Evolutionary conservation across 2,113 vertebrate species (phyloP).

Genomic region (Bufo gargarizans): DNA sequence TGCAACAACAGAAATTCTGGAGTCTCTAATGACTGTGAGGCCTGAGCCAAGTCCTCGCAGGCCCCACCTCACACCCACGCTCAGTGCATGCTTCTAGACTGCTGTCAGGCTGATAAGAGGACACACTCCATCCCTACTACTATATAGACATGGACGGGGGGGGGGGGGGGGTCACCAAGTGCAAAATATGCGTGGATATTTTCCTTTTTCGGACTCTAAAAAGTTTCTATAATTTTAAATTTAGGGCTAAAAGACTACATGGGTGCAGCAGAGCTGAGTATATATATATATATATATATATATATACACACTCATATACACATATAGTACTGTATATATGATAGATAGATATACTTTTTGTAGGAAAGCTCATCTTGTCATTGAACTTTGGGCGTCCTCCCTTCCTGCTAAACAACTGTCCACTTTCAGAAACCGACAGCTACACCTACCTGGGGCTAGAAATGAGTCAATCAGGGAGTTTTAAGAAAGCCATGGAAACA

Average conservation of each 20-base stretch:
- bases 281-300: too few relatives aligned
- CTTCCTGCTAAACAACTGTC: too few relatives aligned
- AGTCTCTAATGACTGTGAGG: slow-evolving; percentile 78
- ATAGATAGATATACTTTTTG: too few relatives aligned
- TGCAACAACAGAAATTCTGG: slow-evolving; percentile 81
- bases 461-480: too few relatives aligned
- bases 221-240: neutral
- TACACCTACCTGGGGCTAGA: too few relatives aligned
- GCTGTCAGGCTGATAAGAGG: slow-evolving; percentile 80
- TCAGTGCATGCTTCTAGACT: slow-evolving; percentile 78
- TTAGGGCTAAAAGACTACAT: neutral
- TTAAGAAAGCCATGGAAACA: too few relatives aligned
- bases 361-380: too few relatives aligned
- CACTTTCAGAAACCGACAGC: too few relatives aligned
- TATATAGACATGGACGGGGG: neutral
- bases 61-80: slow-evolving; percentile 80
- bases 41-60: slow-evolving; percentile 78
- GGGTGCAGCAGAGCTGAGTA: neutral
- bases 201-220: neutral
- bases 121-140: slow-evolving; percentile 61
- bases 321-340: too few relatives aligned
- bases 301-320: too few relatives aligned
- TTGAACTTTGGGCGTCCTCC: too few relatives aligned
- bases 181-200: neutral
- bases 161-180: too few relatives aligned